These are phyloP conservation scores for Drosophila pseudoananassae DNA, from an alignment of 1,140 invertebrate genomes.

Conservation along the genomic window DNA sequence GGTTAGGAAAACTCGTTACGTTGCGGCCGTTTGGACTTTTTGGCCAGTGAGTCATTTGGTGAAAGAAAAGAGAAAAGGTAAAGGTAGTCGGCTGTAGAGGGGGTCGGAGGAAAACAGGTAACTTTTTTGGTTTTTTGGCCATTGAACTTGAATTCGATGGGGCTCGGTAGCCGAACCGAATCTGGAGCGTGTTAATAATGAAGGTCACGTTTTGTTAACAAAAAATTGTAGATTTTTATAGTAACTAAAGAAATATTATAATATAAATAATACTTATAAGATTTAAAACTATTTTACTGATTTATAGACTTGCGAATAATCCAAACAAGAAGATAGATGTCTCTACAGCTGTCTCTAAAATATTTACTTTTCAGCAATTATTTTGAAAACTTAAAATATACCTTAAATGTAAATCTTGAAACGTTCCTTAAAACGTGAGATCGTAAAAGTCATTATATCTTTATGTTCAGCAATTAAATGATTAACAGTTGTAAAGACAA, in stretches of 20 bases:
- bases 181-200: slow-evolving; percentile 1
- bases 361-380: background rate
- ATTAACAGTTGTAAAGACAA: slow-evolving; percentile 31
- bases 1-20: slow-evolving; percentile 41
- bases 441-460: slow-evolving; percentile 1
- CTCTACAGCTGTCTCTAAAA: background rate
- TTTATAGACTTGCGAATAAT: too few relatives aligned
- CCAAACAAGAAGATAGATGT: too few relatives aligned
- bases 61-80: slow-evolving; percentile 24
- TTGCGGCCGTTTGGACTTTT: slow-evolving; percentile 9
- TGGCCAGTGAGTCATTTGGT: slow-evolving; percentile 23
- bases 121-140: slow-evolving; percentile 1
- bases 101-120: slow-evolving; percentile 9
- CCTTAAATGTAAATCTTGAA: background rate
- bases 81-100: background rate
- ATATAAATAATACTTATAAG: too few relatives aligned
- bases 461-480: slow-evolving; percentile 16
- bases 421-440: background rate
- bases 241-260: background rate
- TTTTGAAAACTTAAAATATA: background rate
- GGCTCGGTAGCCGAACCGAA: slow-evolving; percentile 8
- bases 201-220: slow-evolving; percentile 8
- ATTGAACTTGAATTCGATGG: slow-evolving; percentile 44
- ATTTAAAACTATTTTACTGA: too few relatives aligned
- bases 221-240: background rate